phyloP scores from a whole-genome alignment of 2,797 vertebrate genomes.

The Urosaurus nigricauda region DNA sequence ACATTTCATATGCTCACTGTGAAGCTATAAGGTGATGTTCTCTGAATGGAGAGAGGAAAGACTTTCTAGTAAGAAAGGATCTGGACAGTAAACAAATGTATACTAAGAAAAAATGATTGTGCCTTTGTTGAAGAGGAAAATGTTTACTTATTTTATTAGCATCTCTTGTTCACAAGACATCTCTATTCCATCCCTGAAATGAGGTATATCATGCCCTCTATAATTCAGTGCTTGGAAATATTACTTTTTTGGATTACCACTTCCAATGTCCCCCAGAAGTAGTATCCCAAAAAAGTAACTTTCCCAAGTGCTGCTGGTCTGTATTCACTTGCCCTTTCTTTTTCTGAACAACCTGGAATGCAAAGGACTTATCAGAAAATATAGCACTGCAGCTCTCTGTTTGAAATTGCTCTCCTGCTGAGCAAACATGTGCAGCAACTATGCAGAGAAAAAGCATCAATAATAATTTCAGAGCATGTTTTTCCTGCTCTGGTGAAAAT shows the following conservation, averaged over 20 bases:
- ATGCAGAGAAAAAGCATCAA: background rate
- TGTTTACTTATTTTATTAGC: background rate
- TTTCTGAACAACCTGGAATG: background rate
- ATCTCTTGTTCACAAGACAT: background rate
- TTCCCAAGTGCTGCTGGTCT: background rate
- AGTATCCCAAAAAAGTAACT: background rate
- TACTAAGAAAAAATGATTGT: background rate
- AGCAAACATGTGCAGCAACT: background rate
- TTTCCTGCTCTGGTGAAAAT: background rate
- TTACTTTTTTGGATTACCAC: background rate
- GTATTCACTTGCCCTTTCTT: background rate
- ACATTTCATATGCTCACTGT: background rate
- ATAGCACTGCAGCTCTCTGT: background rate
- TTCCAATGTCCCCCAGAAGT: background rate
- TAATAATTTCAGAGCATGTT: background rate
- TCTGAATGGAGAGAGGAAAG: background rate
- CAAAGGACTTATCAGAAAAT: background rate
- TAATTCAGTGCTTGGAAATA: background rate
- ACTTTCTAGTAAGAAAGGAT: background rate
- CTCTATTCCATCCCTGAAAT: background rate
- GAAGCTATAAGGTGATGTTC: background rate
- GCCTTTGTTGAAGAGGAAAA: background rate
- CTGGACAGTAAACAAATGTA: background rate
- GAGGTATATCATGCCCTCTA: background rate
- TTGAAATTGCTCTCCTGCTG: slow-evolving; percentile 1